phyloP scores from a whole-genome alignment of 2,888 invertebrate species.

The Rhingia campestris region DNA sequence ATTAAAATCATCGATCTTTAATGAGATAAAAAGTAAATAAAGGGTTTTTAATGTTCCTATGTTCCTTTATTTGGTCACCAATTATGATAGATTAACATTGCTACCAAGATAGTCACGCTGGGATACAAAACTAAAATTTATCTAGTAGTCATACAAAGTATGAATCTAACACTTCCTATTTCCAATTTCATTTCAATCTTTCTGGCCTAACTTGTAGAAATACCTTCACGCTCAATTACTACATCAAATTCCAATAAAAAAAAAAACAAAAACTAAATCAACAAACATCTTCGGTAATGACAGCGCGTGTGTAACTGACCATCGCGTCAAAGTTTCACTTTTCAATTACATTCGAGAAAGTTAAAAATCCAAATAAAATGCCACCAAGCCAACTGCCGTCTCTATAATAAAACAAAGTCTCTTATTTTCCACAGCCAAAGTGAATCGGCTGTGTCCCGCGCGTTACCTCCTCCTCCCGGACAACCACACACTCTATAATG shows the following conservation, averaged over 20 bases:
- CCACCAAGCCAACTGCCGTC: not conserved
- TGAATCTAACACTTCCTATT: too few relatives aligned
- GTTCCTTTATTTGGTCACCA: too few relatives aligned
- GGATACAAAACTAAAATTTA: too few relatives aligned
- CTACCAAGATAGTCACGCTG: too few relatives aligned
- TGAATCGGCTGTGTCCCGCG: constrained; percentile 29
- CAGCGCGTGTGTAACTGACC: not conserved
- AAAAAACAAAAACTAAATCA: not conserved
- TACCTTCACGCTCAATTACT: constrained; percentile 31
- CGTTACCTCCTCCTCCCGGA: too few relatives aligned
- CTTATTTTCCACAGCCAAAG: constrained; percentile 1
- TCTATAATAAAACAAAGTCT: not conserved
- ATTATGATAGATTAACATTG: too few relatives aligned
- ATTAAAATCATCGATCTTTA: too few relatives aligned
- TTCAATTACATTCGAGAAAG: constrained; percentile 55
- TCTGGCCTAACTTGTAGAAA: not conserved
- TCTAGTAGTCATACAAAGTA: too few relatives aligned
- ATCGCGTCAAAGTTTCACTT: constrained; percentile 60
- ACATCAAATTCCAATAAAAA: constrained; percentile 27
- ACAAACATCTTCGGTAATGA: constrained; percentile 15
- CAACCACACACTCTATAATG: constrained; percentile 34
- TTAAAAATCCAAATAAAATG: constrained; percentile 47
- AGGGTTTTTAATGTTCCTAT: too few relatives aligned
- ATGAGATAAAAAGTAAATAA: too few relatives aligned
- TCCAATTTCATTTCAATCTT: not conserved